These are phyloP conservation scores for Erythrocercus mccallii DNA, from an alignment of 2,113 vertebrate genomes.

Conservation along the genomic window DNA sequence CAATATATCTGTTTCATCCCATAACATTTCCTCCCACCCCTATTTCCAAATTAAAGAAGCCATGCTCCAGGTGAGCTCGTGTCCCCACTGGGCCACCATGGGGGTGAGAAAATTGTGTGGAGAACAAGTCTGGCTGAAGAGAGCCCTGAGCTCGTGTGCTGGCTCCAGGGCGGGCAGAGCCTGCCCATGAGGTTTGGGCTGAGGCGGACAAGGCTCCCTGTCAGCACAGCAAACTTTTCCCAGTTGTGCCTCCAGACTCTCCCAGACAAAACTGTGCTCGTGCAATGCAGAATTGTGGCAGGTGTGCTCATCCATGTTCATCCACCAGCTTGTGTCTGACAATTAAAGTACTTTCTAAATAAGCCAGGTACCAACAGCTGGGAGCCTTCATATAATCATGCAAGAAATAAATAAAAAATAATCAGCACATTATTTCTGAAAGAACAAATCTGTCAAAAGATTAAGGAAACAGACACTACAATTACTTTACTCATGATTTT, in stretches of 20 bases:
- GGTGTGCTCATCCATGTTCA: neutral
- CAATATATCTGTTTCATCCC: neutral
- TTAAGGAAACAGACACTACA: neutral
- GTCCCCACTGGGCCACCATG: neutral
- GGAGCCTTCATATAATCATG: neutral
- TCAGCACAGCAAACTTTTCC: neutral
- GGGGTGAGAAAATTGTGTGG: accelerated
- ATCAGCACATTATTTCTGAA: neutral
- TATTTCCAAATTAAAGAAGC: neutral
- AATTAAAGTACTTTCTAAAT: neutral
- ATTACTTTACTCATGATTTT: neutral
- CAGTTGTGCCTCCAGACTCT: neutral
- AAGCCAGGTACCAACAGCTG: neutral
- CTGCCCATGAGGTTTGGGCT: neutral
- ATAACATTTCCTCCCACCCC: neutral
- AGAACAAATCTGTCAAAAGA: neutral
- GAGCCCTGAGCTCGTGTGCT: accelerated
- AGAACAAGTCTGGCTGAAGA: neutral
- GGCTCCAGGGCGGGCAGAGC: neutral
- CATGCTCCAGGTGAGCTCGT: accelerated
- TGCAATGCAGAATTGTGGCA: accelerated
- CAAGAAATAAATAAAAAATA: neutral
- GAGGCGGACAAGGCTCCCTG: neutral
- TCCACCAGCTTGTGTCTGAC: neutral
- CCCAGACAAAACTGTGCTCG: accelerated